Evolutionary conservation across 2,113 vertebrate species (phyloP), one percentile per base, ranked within the genome.

Genomic region (Amazona guildingii): DNA sequence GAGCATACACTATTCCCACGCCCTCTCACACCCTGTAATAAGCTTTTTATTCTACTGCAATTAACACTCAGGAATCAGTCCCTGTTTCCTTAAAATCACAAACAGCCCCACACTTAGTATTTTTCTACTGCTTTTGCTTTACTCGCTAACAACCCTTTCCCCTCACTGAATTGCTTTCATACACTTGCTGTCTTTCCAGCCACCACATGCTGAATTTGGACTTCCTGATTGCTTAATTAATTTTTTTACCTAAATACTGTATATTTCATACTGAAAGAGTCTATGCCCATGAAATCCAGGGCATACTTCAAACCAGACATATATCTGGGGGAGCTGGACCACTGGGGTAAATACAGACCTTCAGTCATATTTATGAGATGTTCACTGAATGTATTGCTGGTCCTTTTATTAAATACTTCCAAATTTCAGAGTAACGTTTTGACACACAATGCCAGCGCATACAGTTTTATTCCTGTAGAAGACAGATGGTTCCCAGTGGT

Each of bases 21-120:
- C 91, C 94, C 90, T 93, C 86, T 87, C 90, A 94, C 78, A 83
- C 88, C 93, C 90, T 88, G 52, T 37, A 92, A 95, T 67, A 80
- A 93, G 77, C 80, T 68, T 91, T 96, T 86, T 93, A 61, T 92
- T 94, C 90, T 73, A 43, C 41, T 63, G 19, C 55, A 96, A 87
- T 94, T 93, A 90, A 88, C 85, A 67, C 54, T 55, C 55, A 92
- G 75, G 94, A 95, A 91, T 77, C 63, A 80, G 62, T 48, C 69
- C 61, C 73, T 75, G 23, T 74, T 73, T 87, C 37, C 81, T 62
- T 95, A 88, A 67, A 95, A 97, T 91, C 73, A 86, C 95, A 48
- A 39, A 29, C 83, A 94, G 68, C 33, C 54, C 74, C 75, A 35
- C 70, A 46, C 74, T 85, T 86, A 24, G 7, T 49, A 67, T 72